Evolutionary conservation across 2,797 vertebrate species (phyloP).

Genomic region (Diceros bicornis): DNA sequence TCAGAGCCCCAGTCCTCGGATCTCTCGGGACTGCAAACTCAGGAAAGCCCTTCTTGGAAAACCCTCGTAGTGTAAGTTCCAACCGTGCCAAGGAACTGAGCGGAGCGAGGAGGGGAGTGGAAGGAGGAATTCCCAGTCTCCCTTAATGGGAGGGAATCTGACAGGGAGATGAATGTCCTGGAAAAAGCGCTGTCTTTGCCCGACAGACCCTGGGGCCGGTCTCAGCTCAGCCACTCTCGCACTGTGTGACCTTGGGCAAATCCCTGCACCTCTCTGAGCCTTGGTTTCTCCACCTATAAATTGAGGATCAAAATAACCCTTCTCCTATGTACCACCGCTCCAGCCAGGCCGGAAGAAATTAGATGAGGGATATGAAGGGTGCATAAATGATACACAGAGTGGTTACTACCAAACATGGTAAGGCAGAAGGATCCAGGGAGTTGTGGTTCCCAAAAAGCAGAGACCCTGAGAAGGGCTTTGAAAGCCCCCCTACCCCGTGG

Average conservation of each 20-base stretch:
- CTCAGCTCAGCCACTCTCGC: constrained; percentile 13
- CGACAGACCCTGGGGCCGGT: background rate
- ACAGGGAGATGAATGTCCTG: constrained; percentile 62
- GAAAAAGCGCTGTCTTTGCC: background rate
- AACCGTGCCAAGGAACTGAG: constrained; percentile 61
- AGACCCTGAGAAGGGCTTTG: constrained; percentile 37
- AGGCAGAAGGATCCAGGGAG: background rate
- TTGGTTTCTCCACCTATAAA: constrained; percentile 44
- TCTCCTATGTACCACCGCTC: background rate
- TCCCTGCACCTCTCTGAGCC: constrained; percentile 68
- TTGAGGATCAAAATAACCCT: background rate
- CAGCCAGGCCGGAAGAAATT: background rate
- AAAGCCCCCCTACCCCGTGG: background rate
- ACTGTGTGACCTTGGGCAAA: constrained; percentile 80
- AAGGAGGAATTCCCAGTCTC: constrained; percentile 72
- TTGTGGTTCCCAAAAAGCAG: background rate
- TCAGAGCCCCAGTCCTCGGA: background rate
- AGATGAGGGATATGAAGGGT: background rate
- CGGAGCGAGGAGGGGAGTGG: background rate
- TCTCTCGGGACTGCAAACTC: background rate
- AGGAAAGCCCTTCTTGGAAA: constrained; percentile 69
- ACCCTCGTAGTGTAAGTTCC: constrained; percentile 64
- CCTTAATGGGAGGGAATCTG: constrained; percentile 56
- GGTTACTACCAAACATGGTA: background rate
- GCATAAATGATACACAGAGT: background rate